Evolutionary conservation across 2,797 vertebrate genomes (phyloP), one percentile per base, ranked within the genome.

Genomic region (Heliangelus exortis): DNA sequence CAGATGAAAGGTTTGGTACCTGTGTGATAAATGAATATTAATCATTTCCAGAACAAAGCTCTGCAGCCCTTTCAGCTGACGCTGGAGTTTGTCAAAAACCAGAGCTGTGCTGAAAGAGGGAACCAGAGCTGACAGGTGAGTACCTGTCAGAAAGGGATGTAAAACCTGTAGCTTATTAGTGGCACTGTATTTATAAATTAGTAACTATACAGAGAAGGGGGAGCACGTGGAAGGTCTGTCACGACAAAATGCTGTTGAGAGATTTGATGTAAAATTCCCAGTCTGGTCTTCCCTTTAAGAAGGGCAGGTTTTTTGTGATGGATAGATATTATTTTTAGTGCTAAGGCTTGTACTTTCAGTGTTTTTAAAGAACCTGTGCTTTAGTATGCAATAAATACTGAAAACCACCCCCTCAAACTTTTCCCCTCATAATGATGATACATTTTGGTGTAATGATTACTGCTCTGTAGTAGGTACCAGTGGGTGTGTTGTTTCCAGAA

Each of bases 281-380:
- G 55, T 28, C 54, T 81, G n/a, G 45, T 39, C 17, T 33, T 86
- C 84, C 66, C 78, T 66, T 2, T 50, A 61, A 85, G 68, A 79
- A 73, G 31, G 8, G 22, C 17, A 7, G 50, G 63, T 10, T 94
- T 89, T 87, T 4, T 6, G 50, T 67, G 87, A 75, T 86, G 47
- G 75, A 69, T 88, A 25, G 73, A 31, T 55, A 63, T 36, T 81
- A 78, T 95, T 92, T 94, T 67, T 75, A 55, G 33, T 50, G 21
- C 74, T 77, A 45, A 77, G 66, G 65, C 45, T 89, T 79, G 45
- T 76, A 65, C 61, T 91, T 61, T 29, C 89, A 26, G 3, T 72
- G 29, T 82, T 96, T 90, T 84, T 77, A 90, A 89, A 81, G 65
- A 96, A 68, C 43, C 33, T 73, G 80, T 68, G 48, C 68, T 88